A percentile compares a stretch with the other conserved stretches of the same genome.
Conservation (phyloP, 2,888 invertebrate genomes). For the Yponomeuta sedellus region DNA sequence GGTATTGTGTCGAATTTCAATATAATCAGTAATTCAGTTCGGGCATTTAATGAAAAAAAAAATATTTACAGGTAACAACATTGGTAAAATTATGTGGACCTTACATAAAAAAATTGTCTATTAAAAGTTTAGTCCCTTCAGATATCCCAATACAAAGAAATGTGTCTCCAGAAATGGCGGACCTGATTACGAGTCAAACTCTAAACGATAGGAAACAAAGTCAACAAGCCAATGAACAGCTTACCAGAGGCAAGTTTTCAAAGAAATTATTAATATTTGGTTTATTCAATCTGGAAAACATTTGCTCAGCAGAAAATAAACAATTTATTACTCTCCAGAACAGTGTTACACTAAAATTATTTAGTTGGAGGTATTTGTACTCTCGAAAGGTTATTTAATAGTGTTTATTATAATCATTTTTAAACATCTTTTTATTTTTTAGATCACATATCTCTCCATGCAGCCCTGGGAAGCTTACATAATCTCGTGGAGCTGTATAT, state of each 20-base stretch:
- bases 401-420: background rate
- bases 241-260: conserved; percentile 45
- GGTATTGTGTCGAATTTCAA: conserved; percentile 30
- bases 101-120: conserved; percentile 54
- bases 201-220: conserved; percentile 37
- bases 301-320: too few relatives aligned
- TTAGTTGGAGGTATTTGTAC: too few relatives aligned
- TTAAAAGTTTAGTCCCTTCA: conserved; percentile 58
- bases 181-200: conserved; percentile 53
- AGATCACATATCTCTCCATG: conserved; percentile 71
- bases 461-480: conserved; percentile 60
- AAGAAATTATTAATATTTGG: background rate
- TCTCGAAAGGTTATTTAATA: too few relatives aligned
- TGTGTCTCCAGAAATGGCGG: conserved; percentile 64
- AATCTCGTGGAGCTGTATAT: conserved; percentile 62
- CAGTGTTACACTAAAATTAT: too few relatives aligned
- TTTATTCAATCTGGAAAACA: too few relatives aligned
- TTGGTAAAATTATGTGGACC: conserved; percentile 65
- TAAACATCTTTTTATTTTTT: conserved; percentile 8
- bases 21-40: background rate
- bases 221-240: conserved; percentile 33
- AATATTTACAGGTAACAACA: conserved; percentile 41
- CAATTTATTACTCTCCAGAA: too few relatives aligned
- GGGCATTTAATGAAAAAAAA: background rate
- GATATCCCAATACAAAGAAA: conserved; percentile 61